Evolutionary conservation across 2,888 invertebrate species (phyloP).

Genomic region (Drosophila infuscata): DNA sequence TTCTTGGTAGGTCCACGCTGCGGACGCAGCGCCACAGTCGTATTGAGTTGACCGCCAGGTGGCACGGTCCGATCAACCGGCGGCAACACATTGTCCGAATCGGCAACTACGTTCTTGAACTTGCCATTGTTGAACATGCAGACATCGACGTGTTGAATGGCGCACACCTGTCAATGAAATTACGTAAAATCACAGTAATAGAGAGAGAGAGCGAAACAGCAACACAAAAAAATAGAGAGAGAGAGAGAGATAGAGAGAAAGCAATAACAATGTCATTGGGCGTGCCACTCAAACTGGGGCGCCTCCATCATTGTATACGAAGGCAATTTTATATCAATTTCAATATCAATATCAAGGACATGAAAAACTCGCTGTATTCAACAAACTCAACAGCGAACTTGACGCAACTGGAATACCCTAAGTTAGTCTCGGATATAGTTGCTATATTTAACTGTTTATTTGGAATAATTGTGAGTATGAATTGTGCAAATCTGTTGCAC

Average conservation of each 20-base stretch:
- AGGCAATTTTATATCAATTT: constrained; percentile 21
- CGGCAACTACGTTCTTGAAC: constrained; percentile 96
- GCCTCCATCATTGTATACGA: background rate
- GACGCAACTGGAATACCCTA: background rate
- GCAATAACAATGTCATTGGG: constrained; percentile 11
- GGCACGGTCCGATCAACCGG: constrained; percentile 85
- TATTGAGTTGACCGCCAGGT: constrained; percentile 88
- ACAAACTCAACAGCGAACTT: background rate
- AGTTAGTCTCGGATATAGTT: background rate
- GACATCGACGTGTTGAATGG: constrained; percentile 96
- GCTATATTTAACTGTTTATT: background rate
- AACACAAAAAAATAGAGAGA: too few species aligned
- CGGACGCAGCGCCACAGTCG: constrained; percentile 89
- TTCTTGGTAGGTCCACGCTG: constrained; percentile 93
- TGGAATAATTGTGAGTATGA: background rate
- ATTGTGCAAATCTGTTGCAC: background rate
- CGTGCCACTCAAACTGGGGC: constrained; percentile 16
- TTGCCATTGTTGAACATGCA: constrained; percentile 98
- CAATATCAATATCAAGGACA: constrained; percentile 30
- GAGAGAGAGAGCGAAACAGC: background rate
- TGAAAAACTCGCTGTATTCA: constrained; percentile 8
- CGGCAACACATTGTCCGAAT: constrained; percentile 86
- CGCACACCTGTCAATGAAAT: constrained; percentile 88
- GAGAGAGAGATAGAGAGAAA: too few species aligned
- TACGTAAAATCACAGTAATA: background rate